These are phyloP conservation scores for Peromyscus leucopus DNA, from an alignment of 2,113 vertebrate species.

Conservation along the genomic window DNA sequence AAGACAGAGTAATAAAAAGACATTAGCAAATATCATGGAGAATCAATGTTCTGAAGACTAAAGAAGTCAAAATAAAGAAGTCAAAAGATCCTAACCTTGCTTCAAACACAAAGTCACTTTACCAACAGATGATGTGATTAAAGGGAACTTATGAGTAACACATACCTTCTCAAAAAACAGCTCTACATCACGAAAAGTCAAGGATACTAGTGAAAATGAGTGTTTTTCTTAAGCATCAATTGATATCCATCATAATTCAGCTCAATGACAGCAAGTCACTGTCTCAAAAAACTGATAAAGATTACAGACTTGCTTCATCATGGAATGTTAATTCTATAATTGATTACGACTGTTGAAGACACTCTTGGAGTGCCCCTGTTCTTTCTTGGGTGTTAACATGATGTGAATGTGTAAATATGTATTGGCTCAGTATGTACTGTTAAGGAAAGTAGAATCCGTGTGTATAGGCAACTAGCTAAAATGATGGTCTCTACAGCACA, in stretches of 20 bases:
- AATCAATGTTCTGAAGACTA: background rate
- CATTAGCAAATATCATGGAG: background rate
- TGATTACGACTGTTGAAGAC: background rate
- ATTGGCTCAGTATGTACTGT: too few relatives aligned
- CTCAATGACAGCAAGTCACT: background rate
- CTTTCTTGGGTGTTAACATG: too few relatives aligned
- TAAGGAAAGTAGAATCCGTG: too few relatives aligned
- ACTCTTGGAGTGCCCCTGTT: background rate
- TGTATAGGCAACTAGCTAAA: too few relatives aligned
- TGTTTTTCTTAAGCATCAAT: background rate
- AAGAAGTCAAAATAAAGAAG: background rate
- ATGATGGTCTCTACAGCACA: too few relatives aligned
- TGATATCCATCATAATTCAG: background rate
- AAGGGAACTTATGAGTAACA: background rate
- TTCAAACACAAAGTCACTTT: slow-evolving; percentile 12
- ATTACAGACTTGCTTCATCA: background rate
- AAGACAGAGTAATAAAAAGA: slow-evolving; percentile 31
- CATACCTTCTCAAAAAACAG: slow-evolving; percentile 10
- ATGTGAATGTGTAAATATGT: too few relatives aligned
- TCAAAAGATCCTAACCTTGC: slow-evolving; percentile 29
- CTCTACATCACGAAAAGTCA: slow-evolving; percentile 1
- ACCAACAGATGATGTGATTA: background rate
- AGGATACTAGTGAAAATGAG: background rate
- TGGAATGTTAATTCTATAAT: background rate
- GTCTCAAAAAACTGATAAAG: slow-evolving; percentile 20